Base-by-base conservation (phyloP, 1,140 invertebrate species). In the Spodoptera litura region DNA sequence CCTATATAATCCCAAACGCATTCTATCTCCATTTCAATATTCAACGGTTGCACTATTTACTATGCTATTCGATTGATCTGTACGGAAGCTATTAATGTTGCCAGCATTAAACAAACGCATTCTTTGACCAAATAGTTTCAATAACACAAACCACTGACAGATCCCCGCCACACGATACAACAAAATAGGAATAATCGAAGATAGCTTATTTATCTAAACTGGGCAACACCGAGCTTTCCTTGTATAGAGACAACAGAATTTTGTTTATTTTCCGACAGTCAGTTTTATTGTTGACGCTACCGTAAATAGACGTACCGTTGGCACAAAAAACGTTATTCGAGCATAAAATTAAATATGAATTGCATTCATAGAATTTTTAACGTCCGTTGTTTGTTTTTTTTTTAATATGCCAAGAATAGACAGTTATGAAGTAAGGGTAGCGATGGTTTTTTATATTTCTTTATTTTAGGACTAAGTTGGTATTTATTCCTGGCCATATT, bases 211-310 rank as follows among this genome's bases (percentile, higher is more conserved):
- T 71, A 56, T 71, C 44, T 71, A 71, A 15, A 38, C 52, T 71
- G 0, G 68, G 68, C 68, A 56, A 71, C 52, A 56, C 52, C 52
- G 51, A 11, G 20, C 49, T 71, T 71, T 15, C 68, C 27, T 35
- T 55, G 66, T 53, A 71, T 56, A 71, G 68, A 71, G 68, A 71
- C 52, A 71, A 71, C 68, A 56, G 3, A 52, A 52, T 56, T 56
- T 53, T 53, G 51, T 71, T 71, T 55, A 55, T 71, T 71, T 71
- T 35, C n/a, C 66, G 8, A 62, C 12, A 56, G 68, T 71, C 68
- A 53, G 68, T 71, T 71, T 71, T 71, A 71, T 71, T 71, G 68
- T 71, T 71, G 68, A 56, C 68, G 52, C 51, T 56, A 71, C 68
- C 25, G 49, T 52, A 68, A 25, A 68, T 68, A 68, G 49, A 38